Evolutionary conservation across 2,113 vertebrate species (phyloP).

Genomic region (Stigmatopora nigra): DNA sequence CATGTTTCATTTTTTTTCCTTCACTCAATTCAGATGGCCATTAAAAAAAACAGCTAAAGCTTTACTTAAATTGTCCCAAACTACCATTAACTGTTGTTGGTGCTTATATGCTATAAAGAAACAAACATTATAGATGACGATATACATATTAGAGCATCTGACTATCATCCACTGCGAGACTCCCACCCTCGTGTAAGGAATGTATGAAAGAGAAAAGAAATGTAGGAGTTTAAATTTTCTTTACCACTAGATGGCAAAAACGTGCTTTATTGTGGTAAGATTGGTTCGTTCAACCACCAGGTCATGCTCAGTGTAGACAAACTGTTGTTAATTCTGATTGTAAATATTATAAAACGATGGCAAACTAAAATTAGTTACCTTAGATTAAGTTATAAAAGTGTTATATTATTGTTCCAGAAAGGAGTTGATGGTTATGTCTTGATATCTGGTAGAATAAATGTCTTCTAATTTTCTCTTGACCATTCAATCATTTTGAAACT

Average conservation of each 20-base stretch:
- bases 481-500: not conserved
- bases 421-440: not conserved
- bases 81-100: not conserved
- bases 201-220: not conserved
- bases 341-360: not conserved
- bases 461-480: not conserved
- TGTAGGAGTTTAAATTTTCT: not conserved
- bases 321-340: not conserved
- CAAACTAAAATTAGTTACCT: not conserved
- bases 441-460: not conserved
- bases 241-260: slow-evolving; percentile 5
- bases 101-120: not conserved
- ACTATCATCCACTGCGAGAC: not conserved
- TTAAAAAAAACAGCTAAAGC: not conserved
- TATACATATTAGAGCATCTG: not conserved
- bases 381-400: not conserved
- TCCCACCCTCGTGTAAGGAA: not conserved
- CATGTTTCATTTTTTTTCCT: not conserved
- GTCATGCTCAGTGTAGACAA: not conserved
- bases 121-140: not conserved
- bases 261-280: not conserved
- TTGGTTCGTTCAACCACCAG: not conserved
- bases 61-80: not conserved
- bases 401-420: not conserved
- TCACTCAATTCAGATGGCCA: not conserved